Base-by-base conservation (phyloP, 2,797 vertebrate genomes). In the Crocidura indochinensis region DNA sequence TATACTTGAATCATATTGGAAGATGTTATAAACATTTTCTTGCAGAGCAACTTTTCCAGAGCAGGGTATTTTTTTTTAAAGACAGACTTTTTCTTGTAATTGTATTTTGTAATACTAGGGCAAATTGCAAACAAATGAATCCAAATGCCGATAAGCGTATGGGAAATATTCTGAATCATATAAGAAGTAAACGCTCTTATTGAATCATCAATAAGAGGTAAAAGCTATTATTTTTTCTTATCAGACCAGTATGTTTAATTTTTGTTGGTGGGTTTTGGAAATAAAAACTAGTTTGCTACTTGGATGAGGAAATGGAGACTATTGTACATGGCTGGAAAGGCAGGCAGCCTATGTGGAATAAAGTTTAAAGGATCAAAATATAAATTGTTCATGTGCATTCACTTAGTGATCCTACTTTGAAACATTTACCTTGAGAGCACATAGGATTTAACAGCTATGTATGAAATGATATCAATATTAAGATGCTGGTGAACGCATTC, bases 121-220 rank as follows among this genome's bases (percentile, higher is more conserved):
- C 27, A 91, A 94, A 81, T 68, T 84, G 76, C 47, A 79, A 71
- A 87, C 53, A n/a, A 91, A 84, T 60, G 87, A 80, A 93, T 77
- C 84, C 38, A 75, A 94, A 87, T 78, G 26, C 46, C 12, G 20
- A 72, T 68, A 81, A 90, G 67, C 5, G 11, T 24, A 87, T 64
- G 73, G 62, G 81, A 91, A 93, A 65, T 20, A 62, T 27, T 73
- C 27, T 51, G 44, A 65, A 68, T 89, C 68, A 27, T n/a, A n/a
- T n/a, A n/a, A n/a, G n/a, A n/a, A n/a, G n/a, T n/a, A n/a, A n/a
- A n/a, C n/a, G n/a, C n/a, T n/a, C n/a, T n/a, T n/a, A n/a, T n/a
- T n/a, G n/a, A n/a, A 60, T 47, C 84, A 84, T 68, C 88, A 79
- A 92, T 44, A 31, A 60, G 60, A 90, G 26, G 26, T 88, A 84